These are phyloP conservation scores for Peucedramus taeniatus DNA, from an alignment of 2,113 vertebrate genomes.

Conservation along the genomic window DNA sequence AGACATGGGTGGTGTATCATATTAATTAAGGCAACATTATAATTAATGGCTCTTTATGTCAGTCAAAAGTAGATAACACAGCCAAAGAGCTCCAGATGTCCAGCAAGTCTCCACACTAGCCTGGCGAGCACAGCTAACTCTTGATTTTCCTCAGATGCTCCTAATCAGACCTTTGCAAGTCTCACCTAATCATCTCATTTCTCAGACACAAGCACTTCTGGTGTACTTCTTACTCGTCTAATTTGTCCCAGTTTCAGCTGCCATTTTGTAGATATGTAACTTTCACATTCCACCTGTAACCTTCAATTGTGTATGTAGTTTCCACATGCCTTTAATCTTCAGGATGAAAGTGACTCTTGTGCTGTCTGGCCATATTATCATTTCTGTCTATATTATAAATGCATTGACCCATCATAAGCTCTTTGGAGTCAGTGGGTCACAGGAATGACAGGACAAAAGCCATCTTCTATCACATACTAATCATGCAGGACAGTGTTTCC, in stretches of 20 bases:
- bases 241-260: neutral
- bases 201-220: neutral
- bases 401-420: neutral
- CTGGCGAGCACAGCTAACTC: neutral
- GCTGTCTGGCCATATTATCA: neutral
- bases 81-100: neutral
- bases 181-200: neutral
- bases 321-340: neutral
- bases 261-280: neutral
- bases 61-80: neutral
- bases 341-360: neutral
- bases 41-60: neutral
- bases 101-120: neutral
- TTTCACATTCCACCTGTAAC: neutral
- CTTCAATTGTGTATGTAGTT: neutral
- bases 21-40: neutral
- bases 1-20: neutral
- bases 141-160: neutral
- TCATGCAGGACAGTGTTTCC: neutral
- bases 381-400: neutral
- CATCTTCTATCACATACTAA: neutral
- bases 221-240: neutral
- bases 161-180: fast-evolving
- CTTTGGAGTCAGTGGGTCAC: neutral
- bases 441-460: neutral